Conservation (phyloP, 2,113 vertebrate species). For the Ornithorhynchus anatinus region DNA sequence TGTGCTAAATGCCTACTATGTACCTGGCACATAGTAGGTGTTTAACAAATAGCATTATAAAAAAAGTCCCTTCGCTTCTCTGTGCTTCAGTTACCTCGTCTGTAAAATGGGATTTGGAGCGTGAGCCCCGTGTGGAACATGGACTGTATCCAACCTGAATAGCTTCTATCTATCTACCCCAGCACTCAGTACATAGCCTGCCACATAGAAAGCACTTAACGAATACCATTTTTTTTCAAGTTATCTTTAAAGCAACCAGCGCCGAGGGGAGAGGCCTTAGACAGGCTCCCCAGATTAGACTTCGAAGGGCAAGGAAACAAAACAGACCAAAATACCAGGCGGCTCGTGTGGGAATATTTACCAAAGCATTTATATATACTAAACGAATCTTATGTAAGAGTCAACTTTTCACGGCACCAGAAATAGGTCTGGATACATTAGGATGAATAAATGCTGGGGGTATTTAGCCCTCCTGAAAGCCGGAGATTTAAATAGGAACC, state of each 20-base stretch:
- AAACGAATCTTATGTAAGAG: constrained; percentile 65
- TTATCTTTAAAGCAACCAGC: neutral
- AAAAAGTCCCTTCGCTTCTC: too few species aligned
- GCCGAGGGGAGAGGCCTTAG: neutral
- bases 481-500: neutral
- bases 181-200: neutral
- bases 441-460: constrained; percentile 25
- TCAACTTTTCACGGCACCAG: constrained; percentile 63
- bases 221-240: neutral
- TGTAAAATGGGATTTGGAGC: too few species aligned
- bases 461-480: constrained; percentile 34
- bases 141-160: too few species aligned
- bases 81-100: too few species aligned
- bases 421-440: constrained; percentile 60
- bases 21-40: too few species aligned
- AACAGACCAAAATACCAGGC: constrained; percentile 54
- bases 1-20: too few species aligned
- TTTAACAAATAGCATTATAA: constrained; percentile 22
- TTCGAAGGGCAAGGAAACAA: constrained; percentile 53
- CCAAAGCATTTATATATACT: constrained; percentile 56
- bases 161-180: neutral
- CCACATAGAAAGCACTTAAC: neutral
- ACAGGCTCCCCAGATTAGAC: constrained; percentile 23
- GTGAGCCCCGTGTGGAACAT: too few species aligned
- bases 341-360: constrained; percentile 64